Evolutionary conservation across 2,888 invertebrate genomes (phyloP).

Genomic region (Psylliodes chrysocephalus): DNA sequence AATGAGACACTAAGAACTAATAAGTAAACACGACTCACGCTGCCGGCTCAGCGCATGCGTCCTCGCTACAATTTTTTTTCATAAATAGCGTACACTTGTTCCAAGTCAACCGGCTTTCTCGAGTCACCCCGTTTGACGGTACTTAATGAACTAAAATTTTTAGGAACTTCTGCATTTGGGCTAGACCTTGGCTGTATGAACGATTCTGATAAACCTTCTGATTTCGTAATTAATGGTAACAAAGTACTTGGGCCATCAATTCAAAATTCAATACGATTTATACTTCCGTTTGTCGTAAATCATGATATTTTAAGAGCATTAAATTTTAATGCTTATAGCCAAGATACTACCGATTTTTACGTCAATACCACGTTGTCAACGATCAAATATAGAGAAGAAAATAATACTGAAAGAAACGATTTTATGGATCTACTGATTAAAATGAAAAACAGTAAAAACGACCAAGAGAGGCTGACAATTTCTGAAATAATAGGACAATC

Average conservation of each 20-base stretch:
- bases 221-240: background rate
- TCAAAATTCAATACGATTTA: background rate
- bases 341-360: background rate
- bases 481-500: background rate
- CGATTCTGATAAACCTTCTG: background rate
- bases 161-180: background rate
- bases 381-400: background rate
- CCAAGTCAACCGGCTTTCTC: too few species aligned
- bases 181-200: background rate
- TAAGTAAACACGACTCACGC: too few species aligned
- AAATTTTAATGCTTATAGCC: background rate
- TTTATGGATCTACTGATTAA: background rate
- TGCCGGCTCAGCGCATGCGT: too few species aligned
- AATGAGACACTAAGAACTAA: too few species aligned
- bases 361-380: background rate
- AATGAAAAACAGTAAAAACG: slow-evolving; percentile 34
- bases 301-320: background rate
- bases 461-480: background rate
- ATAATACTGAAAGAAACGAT: background rate
- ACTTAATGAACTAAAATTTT: too few species aligned
- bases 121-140: too few species aligned
- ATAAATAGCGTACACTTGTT: too few species aligned
- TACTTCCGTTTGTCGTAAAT: background rate
- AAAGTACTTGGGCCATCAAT: background rate
- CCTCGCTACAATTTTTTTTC: too few species aligned